phyloP scores from a whole-genome alignment of 2,888 invertebrate genomes.

The Steinernema scapterisci region DNA sequence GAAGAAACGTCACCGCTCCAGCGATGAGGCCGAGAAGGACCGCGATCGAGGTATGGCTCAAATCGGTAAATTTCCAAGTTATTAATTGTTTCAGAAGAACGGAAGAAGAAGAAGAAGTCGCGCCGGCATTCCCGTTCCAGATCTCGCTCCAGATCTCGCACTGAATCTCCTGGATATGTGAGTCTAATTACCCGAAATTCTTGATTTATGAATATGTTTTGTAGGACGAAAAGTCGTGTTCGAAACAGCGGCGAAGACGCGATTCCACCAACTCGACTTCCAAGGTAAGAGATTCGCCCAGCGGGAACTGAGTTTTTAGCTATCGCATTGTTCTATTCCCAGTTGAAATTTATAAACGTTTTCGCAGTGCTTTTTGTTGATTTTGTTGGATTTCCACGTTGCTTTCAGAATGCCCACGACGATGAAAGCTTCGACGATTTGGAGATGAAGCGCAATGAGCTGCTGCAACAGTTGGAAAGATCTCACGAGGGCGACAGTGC shows the following conservation, averaged over 20 bases:
- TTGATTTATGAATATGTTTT: background rate
- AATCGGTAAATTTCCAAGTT: background rate
- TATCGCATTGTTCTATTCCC: background rate
- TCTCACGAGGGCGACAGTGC: conserved; percentile 2
- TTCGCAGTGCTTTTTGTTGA: background rate
- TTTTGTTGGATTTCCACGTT: background rate
- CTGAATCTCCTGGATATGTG: conserved; percentile 7
- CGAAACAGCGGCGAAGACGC: conserved; percentile 6
- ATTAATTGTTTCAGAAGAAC: background rate
- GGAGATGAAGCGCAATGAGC: conserved; percentile 33
- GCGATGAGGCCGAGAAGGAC: background rate
- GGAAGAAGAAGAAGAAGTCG: conserved; percentile 38
- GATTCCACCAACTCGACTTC: conserved; percentile 3
- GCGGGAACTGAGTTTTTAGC: too few relatives aligned
- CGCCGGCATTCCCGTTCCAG: background rate
- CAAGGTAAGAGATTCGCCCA: conserved; percentile 13
- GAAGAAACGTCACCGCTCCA: conserved; percentile 5
- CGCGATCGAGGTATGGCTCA: background rate
- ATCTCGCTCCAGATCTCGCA: conserved; percentile 9
- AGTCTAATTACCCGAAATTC: background rate
- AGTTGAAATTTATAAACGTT: background rate
- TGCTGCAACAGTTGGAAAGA: conserved; percentile 28
- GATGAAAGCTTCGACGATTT: conserved; percentile 31
- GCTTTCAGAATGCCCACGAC: conserved; percentile 10
- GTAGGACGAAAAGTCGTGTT: conserved; percentile 15